Conservation (phyloP, 1,140 invertebrate species). For the Tenebrio molitor region DNA sequence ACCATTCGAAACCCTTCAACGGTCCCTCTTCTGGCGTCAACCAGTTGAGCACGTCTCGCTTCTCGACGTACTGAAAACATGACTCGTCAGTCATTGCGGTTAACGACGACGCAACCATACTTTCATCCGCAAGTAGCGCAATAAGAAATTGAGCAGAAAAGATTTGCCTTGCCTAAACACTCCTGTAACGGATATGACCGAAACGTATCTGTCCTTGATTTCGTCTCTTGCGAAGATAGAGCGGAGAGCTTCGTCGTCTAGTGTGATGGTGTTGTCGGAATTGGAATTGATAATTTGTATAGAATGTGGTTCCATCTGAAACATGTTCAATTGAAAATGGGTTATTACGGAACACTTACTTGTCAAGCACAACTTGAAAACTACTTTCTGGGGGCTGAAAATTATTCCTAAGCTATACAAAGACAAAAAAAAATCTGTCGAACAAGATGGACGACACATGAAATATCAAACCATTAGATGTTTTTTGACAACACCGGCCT, state of each 20-base stretch:
- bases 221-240: background rate
- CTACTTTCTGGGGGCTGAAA: too few relatives aligned
- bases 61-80: constrained; percentile 8
- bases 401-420: too few relatives aligned
- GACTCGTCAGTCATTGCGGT: background rate
- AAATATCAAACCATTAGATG: too few relatives aligned
- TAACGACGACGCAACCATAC: too few relatives aligned
- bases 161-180: constrained; percentile 19
- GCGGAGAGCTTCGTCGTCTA: background rate
- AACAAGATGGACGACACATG: too few relatives aligned
- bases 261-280: background rate
- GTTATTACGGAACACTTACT: too few relatives aligned
- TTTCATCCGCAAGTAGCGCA: constrained; percentile 4
- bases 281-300: constrained; percentile 1
- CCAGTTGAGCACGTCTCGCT: constrained; percentile 4
- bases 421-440: too few relatives aligned
- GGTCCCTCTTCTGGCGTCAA: constrained; percentile 18
- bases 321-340: background rate
- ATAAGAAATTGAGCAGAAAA: constrained; percentile 31
- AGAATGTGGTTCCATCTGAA: constrained; percentile 11
- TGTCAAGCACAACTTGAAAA: too few relatives aligned
- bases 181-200: constrained; percentile 1
- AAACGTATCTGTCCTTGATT: constrained; percentile 8
- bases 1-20: constrained; percentile 7
- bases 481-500: too few relatives aligned